phyloP scores from a whole-genome alignment of 2,888 invertebrate genomes.

The Sphaerophoria taeniata region DNA sequence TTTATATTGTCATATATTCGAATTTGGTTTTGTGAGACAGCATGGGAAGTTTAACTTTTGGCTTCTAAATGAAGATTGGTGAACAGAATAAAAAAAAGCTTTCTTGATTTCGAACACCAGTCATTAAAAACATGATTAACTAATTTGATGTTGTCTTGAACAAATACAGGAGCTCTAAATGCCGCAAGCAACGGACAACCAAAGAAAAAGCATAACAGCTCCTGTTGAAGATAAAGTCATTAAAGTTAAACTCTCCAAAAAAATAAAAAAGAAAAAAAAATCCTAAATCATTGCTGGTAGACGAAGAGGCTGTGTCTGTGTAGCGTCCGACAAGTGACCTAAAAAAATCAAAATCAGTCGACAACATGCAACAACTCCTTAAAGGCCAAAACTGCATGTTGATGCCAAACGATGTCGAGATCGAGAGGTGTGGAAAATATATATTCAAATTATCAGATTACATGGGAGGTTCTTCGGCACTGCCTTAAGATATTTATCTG shows the following conservation, averaged over 20 bases:
- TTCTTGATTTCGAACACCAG: too few relatives aligned
- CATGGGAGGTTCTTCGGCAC: neutral
- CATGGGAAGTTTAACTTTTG: too few relatives aligned
- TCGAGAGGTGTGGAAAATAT: constrained; percentile 24
- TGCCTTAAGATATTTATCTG: constrained; percentile 1
- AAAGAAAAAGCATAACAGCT: too few relatives aligned
- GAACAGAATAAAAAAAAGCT: too few relatives aligned
- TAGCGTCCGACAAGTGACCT: neutral
- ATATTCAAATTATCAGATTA: constrained; percentile 7
- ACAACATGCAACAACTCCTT: too few relatives aligned
- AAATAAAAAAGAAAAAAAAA: neutral
- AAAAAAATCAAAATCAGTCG: neutral
- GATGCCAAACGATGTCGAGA: neutral
- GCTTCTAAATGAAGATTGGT: too few relatives aligned
- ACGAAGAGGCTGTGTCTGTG: neutral
- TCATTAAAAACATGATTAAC: too few relatives aligned
- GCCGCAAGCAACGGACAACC: too few relatives aligned
- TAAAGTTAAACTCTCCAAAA: neutral
- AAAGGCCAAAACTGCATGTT: constrained; percentile 1
- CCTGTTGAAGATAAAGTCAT: constrained; percentile 11
- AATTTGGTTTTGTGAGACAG: too few relatives aligned
- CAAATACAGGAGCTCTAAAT: too few relatives aligned
- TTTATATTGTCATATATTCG: too few relatives aligned
- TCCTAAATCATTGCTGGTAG: neutral
- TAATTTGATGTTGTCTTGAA: too few relatives aligned